phyloP scores from a whole-genome alignment of 1,140 invertebrate genomes.

The Drosophila insularis region DNA sequence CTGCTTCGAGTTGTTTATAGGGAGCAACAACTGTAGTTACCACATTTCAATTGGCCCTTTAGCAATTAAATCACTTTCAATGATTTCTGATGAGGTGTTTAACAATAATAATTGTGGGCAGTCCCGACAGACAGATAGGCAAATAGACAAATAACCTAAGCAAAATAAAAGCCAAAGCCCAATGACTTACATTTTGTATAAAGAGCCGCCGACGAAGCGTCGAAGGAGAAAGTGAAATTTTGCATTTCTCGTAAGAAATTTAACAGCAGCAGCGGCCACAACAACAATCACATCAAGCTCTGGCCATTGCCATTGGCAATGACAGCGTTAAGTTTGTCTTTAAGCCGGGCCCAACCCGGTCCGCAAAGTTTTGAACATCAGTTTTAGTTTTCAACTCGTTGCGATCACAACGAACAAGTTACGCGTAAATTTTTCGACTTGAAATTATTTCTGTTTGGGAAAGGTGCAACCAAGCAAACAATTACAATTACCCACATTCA shows the following conservation, averaged over 20 bases:
- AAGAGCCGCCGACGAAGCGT: constrained; percentile 56
- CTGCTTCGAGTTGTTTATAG: no score
- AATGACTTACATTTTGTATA: constrained; percentile 70
- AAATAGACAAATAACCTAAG: constrained; percentile 18
- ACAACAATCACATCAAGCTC: constrained; percentile 25
- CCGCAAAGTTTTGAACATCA: constrained; percentile 16
- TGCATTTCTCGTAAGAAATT: constrained; percentile 63
- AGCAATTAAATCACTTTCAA: constrained; percentile 21
- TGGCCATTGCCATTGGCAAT: constrained; percentile 31
- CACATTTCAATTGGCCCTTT: constrained; percentile 8
- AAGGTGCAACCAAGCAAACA: constrained; percentile 20
- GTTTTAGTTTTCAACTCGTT: constrained; percentile 42
- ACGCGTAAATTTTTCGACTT: constrained; percentile 23
- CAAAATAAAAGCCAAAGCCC: constrained; percentile 46
- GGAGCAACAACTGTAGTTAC: not conserved
- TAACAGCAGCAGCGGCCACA: constrained; percentile 25
- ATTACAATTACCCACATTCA: constrained; percentile 38
- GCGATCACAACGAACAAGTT: constrained; percentile 53
- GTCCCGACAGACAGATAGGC: not conserved
- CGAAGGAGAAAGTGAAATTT: constrained; percentile 79
- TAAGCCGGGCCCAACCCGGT: constrained; percentile 3
- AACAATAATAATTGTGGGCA: constrained; percentile 31
- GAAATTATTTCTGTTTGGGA: constrained; percentile 22
- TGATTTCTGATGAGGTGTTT: constrained; percentile 32
- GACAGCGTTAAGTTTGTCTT: constrained; percentile 12